Evolutionary conservation across 2,113 vertebrate genomes (phyloP).

Genomic region (Stigmatopora argus): DNA sequence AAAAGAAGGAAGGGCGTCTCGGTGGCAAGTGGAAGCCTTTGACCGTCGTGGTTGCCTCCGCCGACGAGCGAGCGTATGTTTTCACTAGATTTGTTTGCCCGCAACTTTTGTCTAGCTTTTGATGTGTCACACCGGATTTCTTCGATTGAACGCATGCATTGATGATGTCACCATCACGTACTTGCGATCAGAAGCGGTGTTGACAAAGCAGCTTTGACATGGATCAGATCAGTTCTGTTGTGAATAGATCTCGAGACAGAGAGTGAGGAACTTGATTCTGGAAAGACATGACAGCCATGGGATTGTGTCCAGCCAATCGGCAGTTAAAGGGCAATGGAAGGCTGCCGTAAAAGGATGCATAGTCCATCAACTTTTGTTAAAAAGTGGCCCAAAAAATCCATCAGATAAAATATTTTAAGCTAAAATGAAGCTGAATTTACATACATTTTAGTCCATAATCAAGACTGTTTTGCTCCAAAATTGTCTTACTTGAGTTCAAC

Average conservation of each 20-base stretch:
- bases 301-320: neutral
- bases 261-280: neutral
- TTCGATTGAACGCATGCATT: neutral
- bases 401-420: no score
- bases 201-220: neutral
- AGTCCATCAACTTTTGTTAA: no score
- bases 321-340: no score
- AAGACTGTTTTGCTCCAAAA: neutral
- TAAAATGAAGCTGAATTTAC: no score
- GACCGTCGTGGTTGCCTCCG: neutral
- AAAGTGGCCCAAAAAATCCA: no score
- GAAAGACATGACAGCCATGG: neutral
- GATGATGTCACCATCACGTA: neutral
- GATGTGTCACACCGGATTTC: neutral
- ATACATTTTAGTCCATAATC: neutral
- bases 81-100: neutral
- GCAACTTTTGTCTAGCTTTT: neutral
- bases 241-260: neutral
- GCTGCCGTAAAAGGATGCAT: no score
- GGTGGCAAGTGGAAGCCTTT: slow-evolving; percentile 57
- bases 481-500: neutral
- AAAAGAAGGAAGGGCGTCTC: slow-evolving; percentile 5
- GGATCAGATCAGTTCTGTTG: neutral
- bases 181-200: neutral
- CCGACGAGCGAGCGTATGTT: neutral